Evolutionary conservation across 2,888 invertebrate genomes (phyloP).

Genomic region (Ormyrus pomaceus): DNA sequence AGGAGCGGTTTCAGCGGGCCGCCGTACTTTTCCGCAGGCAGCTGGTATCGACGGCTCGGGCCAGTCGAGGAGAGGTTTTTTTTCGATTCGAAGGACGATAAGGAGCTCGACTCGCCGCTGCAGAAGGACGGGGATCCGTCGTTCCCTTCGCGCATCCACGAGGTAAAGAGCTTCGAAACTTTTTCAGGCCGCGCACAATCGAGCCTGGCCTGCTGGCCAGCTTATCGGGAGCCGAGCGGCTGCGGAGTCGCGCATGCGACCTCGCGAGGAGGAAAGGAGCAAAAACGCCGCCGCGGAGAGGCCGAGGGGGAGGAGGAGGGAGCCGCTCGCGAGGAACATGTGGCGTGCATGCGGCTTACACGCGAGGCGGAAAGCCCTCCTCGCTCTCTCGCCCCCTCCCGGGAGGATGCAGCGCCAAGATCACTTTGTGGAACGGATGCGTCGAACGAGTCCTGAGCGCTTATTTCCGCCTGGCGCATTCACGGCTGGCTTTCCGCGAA

Average conservation of each 20-base stretch:
- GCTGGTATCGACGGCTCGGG: not conserved
- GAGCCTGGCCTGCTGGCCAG: not conserved
- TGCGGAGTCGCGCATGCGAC: not conserved
- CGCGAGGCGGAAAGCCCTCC: constrained; percentile 18
- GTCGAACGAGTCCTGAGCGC: constrained; percentile 38
- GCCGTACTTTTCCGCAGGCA: constrained; percentile 39
- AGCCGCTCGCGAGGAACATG: constrained; percentile 40
- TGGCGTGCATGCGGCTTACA: constrained; percentile 53
- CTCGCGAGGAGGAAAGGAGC: not conserved
- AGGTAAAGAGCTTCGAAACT: constrained; percentile 36
- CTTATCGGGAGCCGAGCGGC: not conserved
- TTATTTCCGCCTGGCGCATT: constrained; percentile 26
- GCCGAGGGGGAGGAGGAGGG: constrained; percentile 4
- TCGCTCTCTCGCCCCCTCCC: too few relatives aligned
- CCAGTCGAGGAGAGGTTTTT: too few relatives aligned
- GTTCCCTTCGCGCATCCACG: constrained; percentile 31
- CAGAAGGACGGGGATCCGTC: too few relatives aligned
- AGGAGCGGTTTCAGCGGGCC: too few relatives aligned
- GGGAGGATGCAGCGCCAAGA: not conserved
- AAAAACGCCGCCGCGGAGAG: constrained; percentile 3
- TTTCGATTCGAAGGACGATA: too few relatives aligned
- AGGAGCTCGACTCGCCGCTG: too few relatives aligned
- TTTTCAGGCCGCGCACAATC: not conserved
- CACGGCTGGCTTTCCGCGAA: not conserved
- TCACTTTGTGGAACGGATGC: constrained; percentile 50